phyloP scores from a whole-genome alignment of 2,797 vertebrate species.

The Anolis apletophallus region DNA sequence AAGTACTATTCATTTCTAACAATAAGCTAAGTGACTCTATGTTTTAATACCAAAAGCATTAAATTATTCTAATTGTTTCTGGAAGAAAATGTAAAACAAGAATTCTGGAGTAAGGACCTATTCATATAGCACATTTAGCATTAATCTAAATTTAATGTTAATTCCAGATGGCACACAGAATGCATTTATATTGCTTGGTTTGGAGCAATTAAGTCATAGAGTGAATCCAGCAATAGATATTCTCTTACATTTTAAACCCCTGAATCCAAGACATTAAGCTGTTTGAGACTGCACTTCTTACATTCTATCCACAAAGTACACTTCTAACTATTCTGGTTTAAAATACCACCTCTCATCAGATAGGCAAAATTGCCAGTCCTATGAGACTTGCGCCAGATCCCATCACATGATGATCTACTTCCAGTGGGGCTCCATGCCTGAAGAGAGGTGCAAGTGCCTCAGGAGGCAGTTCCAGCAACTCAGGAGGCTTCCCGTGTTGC shows the following conservation, averaged over 20 bases:
- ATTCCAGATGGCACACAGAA: not conserved
- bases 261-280: no score
- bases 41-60: conserved; percentile 26
- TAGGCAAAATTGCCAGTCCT: no score
- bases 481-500: no score
- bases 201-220: not conserved
- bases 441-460: no score
- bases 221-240: not conserved
- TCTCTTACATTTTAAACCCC: not conserved
- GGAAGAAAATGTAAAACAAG: conserved; percentile 41
- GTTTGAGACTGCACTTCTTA: no score
- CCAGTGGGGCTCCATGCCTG: no score
- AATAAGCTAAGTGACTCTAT: conserved; percentile 20
- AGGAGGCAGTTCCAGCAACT: no score
- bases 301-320: no score
- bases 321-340: no score
- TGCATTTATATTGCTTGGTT: not conserved
- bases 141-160: not conserved
- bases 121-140: conserved; percentile 3
- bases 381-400: no score
- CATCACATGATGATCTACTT: no score
- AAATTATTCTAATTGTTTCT: conserved; percentile 38
- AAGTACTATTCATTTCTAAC: conserved; percentile 18
- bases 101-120: not conserved
- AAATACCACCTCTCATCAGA: no score